A percentile compares a stretch with the other conserved stretches of the same genome.
These are phyloP conservation scores for Ailurus styani DNA, from an alignment of 2,113 vertebrate genomes.

Conservation along the genomic window DNA sequence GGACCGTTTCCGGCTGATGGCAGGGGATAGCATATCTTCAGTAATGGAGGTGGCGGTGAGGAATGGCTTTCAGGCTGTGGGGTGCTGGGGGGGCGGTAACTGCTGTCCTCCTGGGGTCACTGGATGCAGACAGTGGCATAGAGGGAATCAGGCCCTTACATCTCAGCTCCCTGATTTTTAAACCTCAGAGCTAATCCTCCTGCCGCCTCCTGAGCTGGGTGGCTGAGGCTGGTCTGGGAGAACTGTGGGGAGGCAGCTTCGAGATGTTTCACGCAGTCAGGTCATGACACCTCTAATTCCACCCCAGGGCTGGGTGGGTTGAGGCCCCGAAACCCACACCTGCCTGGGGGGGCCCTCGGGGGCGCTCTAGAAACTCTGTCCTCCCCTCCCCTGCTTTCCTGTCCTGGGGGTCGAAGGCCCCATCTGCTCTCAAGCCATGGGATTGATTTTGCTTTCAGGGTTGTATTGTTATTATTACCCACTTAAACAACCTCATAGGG, in stretches of 20 bases:
- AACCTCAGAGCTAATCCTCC: slow-evolving; percentile 57
- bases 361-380: neutral
- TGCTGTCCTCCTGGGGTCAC: neutral
- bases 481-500: slow-evolving; percentile 62
- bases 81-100: neutral
- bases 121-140: neutral
- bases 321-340: slow-evolving; percentile 7
- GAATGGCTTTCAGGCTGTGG: neutral
- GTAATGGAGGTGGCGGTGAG: neutral
- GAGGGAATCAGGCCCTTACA: slow-evolving; percentile 38
- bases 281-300: neutral
- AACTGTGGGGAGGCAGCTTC: slow-evolving; percentile 41
- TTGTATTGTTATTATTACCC: slow-evolving; percentile 62
- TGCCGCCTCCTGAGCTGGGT: slow-evolving; percentile 39
- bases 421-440: neutral
- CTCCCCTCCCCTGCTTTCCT: neutral
- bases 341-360: neutral
- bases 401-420: neutral
- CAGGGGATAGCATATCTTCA: neutral
- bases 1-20: neutral
- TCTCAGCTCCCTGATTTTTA: slow-evolving; percentile 58
- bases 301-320: neutral
- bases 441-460: slow-evolving; percentile 56
- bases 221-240: slow-evolving; percentile 30
- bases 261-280: slow-evolving; percentile 59